Base-by-base conservation (phyloP, 2,113 vertebrate genomes). In the Pedionomus torquatus region DNA sequence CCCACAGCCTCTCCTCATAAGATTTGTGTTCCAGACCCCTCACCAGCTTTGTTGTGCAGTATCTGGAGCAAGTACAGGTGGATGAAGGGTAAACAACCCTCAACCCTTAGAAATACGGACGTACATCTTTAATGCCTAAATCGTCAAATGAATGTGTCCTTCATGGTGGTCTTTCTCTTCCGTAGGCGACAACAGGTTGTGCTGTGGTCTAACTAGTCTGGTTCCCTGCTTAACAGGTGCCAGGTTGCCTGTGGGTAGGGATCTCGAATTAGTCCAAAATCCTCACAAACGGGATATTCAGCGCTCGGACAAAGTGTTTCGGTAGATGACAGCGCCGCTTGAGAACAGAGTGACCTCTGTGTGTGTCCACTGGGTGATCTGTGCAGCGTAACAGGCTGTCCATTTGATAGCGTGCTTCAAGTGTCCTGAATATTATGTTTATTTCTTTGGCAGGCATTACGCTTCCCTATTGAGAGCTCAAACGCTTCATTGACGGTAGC, bases 271-370 rank as follows among this genome's bases (percentile, higher is more conserved):
- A 41, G 52, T 84, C 64, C 44, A 23, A 21, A 91, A 63, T 87
- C 76, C 71, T 96, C 57, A 81, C 88, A 94, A 78, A 81, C n/a
- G 83, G 85, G 83, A 33, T 72, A 94, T 82, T 84, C 2, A 72
- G 1, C 77, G 80, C 65, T 92, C 55, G 43, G 71, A 70, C 76
- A 77, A 76, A 76, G 85, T 89, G 23, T 96, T 90, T 77, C 17
- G 55, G 72, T 90, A 81, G 75, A 71, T 71, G 68, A 44, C 52
- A 31, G 60, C 82, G 88, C 52, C 78, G 60, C 33, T 83, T 65
- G 83, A 97, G 92, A 95, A 89, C 83, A 94, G 55, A 92, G n/a
- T 64, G 84, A 74, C 43, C 85, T 43, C 79, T 90, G n/a, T 90
- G 70, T 83, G 68, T 66, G 71, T 77, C 61, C 75, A 35, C 63